Evolutionary conservation across 2,888 invertebrate genomes (phyloP).

Genomic region (Seira sanloemensis): DNA sequence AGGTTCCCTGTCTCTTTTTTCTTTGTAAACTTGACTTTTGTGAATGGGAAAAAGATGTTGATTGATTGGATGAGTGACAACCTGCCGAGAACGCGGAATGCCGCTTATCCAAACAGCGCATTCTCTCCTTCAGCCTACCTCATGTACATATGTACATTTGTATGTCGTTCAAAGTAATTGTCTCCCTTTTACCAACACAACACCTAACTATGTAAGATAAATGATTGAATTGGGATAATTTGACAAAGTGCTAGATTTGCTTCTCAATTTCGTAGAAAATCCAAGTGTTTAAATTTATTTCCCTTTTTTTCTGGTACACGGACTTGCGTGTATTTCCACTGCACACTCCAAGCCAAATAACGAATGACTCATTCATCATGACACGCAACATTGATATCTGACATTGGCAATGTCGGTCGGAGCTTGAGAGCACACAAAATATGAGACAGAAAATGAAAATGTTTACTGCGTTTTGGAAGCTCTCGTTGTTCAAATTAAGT

Average conservation of each 20-base stretch:
- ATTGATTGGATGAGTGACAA: constrained; percentile 47
- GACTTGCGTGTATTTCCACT: too few relatives aligned
- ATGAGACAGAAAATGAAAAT: background rate
- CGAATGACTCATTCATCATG: constrained; percentile 10
- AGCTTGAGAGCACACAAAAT: background rate
- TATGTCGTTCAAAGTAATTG: too few relatives aligned
- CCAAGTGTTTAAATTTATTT: background rate
- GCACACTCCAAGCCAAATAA: background rate
- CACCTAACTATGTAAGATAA: background rate
- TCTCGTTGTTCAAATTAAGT: constrained; percentile 6
- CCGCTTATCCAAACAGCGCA: background rate
- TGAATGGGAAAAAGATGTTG: constrained; percentile 11
- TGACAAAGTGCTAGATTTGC: background rate
- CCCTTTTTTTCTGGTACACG: too few relatives aligned
- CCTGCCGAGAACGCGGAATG: constrained; percentile 34
- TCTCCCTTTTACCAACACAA: background rate
- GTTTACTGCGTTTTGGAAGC: background rate
- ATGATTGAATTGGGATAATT: background rate
- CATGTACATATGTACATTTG: too few relatives aligned
- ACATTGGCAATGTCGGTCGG: constrained; percentile 1
- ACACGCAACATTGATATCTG: constrained; percentile 11
- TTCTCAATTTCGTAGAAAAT: background rate
- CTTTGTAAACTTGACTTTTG: background rate
- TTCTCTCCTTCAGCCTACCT: background rate
- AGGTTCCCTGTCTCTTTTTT: background rate